Percentiles rank a stretch among this genome's conserved stretches.
phyloP scores from a whole-genome alignment of 2,113 vertebrate species.

The Thinocorus orbignyianus region DNA sequence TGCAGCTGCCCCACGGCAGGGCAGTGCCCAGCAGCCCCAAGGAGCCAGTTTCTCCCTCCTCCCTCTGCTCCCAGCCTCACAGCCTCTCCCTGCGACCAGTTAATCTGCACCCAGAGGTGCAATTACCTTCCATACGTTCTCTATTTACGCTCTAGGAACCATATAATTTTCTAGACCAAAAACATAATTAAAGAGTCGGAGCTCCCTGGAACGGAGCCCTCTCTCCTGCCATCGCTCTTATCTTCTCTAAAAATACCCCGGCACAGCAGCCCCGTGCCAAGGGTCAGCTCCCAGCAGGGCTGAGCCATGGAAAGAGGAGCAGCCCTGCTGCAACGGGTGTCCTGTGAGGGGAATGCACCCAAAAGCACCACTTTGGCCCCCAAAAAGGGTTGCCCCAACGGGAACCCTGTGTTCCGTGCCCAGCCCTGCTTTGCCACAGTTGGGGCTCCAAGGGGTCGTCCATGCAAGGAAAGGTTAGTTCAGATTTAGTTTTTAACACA shows the following conservation, averaged over 20 bases:
- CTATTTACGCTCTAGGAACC: neutral
- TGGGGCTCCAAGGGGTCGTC: neutral
- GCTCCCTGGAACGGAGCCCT: neutral
- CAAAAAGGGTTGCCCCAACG: neutral
- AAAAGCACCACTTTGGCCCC: neutral
- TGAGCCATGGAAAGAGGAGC: neutral
- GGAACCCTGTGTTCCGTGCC: neutral
- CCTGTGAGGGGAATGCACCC: fast-evolving
- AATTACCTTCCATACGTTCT: conserved; percentile 25
- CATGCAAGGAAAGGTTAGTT: neutral
- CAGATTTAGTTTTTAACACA: neutral
- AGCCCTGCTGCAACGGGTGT: neutral
- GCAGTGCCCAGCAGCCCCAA: neutral
- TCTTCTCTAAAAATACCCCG: conserved; percentile 7
- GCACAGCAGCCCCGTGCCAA: neutral
- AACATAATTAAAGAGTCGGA: conserved; percentile 9
- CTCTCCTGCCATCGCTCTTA: neutral
- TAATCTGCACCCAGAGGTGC: conserved; percentile 12
- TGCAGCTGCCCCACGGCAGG: neutral
- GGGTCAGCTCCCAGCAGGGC: neutral
- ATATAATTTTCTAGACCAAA: conserved; percentile 6
- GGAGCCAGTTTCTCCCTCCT: neutral
- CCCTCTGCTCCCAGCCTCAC: neutral
- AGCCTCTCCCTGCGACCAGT: neutral
- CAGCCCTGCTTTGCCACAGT: neutral